Percentiles rank a stretch among this genome's conserved stretches.
Evolutionary conservation across 2,797 vertebrate species (phyloP).

Genomic region (Aeoliscus strigatus): DNA sequence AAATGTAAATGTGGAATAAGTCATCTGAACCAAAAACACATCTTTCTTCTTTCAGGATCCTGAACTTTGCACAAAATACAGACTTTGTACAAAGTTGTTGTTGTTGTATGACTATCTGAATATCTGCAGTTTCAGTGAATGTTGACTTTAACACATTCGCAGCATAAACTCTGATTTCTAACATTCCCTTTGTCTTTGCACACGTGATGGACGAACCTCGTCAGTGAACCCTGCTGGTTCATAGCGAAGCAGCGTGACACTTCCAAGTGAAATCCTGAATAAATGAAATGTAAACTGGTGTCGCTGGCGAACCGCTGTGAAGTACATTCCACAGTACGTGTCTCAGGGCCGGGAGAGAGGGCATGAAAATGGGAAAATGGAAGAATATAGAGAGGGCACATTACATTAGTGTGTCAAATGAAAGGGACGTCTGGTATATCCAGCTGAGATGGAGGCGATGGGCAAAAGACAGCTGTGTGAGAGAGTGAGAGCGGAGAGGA

Average conservation of each 20-base stretch:
- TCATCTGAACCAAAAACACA: too few species aligned
- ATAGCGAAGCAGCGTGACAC: slow-evolving; percentile 34
- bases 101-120: too few species aligned
- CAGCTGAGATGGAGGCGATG: slow-evolving; percentile 60
- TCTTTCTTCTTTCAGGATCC: too few species aligned
- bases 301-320: slow-evolving; percentile 59
- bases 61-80: too few species aligned
- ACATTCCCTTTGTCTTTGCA: slow-evolving; percentile 34
- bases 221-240: slow-evolving; percentile 37
- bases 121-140: too few species aligned
- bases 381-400: slow-evolving; percentile 67
- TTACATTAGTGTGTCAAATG: slow-evolving; percentile 71
- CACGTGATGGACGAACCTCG: too few species aligned
- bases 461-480: too few species aligned
- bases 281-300: slow-evolving; percentile 59
- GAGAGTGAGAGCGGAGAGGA: slow-evolving; percentile 43
- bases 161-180: slow-evolving; percentile 14
- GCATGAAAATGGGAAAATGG: slow-evolving; percentile 67
- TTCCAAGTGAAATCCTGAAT: slow-evolving; percentile 64
- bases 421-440: slow-evolving; percentile 68
- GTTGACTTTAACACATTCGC: slow-evolving; percentile 11
- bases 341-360: slow-evolving; percentile 63
- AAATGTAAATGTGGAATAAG: too few species aligned
- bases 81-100: too few species aligned
- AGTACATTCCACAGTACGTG: slow-evolving; percentile 60